Evolutionary conservation across 2,888 invertebrate genomes (phyloP).

Genomic region (Cylloceria caligata): DNA sequence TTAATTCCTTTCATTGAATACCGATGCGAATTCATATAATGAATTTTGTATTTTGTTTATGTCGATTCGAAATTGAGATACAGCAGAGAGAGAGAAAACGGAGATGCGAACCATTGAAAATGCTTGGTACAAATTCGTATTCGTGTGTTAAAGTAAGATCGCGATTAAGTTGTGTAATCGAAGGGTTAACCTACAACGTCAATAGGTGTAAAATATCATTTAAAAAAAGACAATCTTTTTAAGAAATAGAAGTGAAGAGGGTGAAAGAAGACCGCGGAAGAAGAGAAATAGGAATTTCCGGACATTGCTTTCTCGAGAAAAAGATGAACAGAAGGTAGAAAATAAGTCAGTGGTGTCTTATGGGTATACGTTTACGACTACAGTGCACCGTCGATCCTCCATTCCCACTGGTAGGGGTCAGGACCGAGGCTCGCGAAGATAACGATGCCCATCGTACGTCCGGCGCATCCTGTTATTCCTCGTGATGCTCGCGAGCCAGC

Average conservation of each 20-base stretch:
- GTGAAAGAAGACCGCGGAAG: slow-evolving; percentile 16
- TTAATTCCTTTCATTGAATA: too few species aligned
- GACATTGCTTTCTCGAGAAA: slow-evolving; percentile 56
- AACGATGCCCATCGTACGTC: slow-evolving; percentile 78
- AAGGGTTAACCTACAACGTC: neutral
- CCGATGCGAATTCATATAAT: too few species aligned
- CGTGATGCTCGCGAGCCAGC: slow-evolving; percentile 70
- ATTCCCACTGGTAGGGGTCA: slow-evolving; percentile 29
- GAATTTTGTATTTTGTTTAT: too few species aligned
- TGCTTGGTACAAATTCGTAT: too few species aligned
- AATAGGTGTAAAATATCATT: slow-evolving; percentile 13
- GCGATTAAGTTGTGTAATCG: too few species aligned
- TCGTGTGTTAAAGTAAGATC: too few species aligned
- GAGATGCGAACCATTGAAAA: too few species aligned
- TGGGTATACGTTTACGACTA: slow-evolving; percentile 30
- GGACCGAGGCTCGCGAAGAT: slow-evolving; percentile 71
- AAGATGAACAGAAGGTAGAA: slow-evolving; percentile 21
- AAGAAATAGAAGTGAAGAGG: slow-evolving; percentile 15
- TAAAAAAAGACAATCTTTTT: slow-evolving; percentile 1
- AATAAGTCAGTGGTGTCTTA: slow-evolving; percentile 41
- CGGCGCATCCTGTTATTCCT: slow-evolving; percentile 78
- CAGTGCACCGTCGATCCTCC: slow-evolving; percentile 37
- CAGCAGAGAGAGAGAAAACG: too few species aligned
- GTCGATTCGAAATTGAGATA: too few species aligned
- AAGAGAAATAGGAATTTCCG: slow-evolving; percentile 65